A percentile compares a stretch with the other conserved stretches of the same genome.
Evolutionary conservation across 2,113 vertebrate species (phyloP).

Genomic region (Pampusana beccarii): DNA sequence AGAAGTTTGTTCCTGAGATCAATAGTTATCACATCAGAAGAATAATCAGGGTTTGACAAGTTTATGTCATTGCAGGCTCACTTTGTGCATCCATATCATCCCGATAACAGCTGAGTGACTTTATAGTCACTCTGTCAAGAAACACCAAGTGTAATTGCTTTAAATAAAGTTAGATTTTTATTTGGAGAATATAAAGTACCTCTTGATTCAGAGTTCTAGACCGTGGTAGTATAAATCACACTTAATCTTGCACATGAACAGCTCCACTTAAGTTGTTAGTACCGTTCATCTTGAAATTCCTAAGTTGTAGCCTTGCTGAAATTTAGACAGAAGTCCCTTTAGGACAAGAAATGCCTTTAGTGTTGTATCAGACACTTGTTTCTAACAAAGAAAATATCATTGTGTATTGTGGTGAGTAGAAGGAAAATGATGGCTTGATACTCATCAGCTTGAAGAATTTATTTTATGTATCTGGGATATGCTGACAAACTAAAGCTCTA

Average conservation of each 20-base stretch:
- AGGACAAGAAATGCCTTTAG: neutral
- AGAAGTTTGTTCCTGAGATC: neutral
- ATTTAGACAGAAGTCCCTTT: neutral
- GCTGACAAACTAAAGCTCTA: neutral
- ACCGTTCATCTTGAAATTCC: neutral
- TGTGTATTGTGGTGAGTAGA: neutral
- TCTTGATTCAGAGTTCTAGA: neutral
- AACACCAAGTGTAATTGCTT: neutral
- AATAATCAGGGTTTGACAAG: neutral
- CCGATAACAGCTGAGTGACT: neutral
- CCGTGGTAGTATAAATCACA: neutral
- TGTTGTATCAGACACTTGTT: neutral
- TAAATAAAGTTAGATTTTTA: neutral
- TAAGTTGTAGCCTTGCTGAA: neutral
- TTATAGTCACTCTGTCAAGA: neutral
- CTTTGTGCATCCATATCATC: fast-evolving
- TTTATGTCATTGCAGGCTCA: neutral
- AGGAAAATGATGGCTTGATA: neutral
- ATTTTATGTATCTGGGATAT: neutral
- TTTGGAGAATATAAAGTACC: neutral
- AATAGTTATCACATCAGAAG: neutral
- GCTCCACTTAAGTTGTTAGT: neutral
- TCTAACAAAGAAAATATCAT: neutral
- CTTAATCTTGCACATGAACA: neutral
- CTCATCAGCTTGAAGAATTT: neutral